Evolutionary conservation across 1,140 invertebrate species (phyloP).

Genomic region (Dysdera silvatica): DNA sequence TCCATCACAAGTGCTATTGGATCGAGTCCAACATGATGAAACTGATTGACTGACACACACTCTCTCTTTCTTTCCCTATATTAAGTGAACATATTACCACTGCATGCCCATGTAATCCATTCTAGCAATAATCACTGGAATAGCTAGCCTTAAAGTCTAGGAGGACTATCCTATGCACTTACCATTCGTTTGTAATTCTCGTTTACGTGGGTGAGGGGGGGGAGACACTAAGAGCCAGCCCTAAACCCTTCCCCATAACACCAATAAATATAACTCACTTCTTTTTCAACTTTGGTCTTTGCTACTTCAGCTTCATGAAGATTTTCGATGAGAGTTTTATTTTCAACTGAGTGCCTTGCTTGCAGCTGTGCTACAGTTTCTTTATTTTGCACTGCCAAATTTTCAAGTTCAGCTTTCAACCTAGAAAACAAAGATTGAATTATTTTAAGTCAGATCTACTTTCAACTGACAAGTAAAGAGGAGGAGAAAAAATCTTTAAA

Average conservation of each 20-base stretch:
- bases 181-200: no score
- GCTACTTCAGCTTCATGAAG: constrained; percentile 68
- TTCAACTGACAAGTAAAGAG: background rate
- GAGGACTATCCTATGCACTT: no score
- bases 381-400: constrained; percentile 75
- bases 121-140: no score
- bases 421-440: constrained; percentile 44
- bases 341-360: constrained; percentile 64
- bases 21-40: no score
- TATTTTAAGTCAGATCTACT: background rate
- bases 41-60: no score
- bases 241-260: constrained; percentile 22
- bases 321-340: constrained; percentile 70
- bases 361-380: constrained; percentile 73
- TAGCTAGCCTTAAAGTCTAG: no score
- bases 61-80: no score
- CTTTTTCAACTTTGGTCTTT: constrained; percentile 61
- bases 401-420: constrained; percentile 76
- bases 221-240: background rate
- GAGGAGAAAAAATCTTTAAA: background rate
- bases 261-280: constrained; percentile 52
- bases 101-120: no score
- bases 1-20: no score
- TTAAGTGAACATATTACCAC: no score
- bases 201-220: no score